A percentile compares a stretch with the other conserved stretches of the same genome.
Conservation (phyloP, 2,797 vertebrate species). For the Helicolenus hilgendorfi region DNA sequence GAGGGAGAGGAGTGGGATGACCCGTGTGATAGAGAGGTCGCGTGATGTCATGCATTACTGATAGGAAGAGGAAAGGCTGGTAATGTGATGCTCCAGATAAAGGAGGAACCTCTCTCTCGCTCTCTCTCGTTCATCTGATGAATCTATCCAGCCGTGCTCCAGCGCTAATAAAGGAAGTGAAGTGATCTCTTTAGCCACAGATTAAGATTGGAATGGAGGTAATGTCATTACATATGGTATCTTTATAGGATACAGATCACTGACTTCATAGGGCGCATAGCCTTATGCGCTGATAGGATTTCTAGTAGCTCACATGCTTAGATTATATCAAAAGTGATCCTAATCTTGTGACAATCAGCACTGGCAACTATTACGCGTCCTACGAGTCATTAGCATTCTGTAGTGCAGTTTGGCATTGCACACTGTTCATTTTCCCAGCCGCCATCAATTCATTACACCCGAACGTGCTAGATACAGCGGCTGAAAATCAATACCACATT, state of each 20-base stretch:
- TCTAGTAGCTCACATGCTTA: background rate
- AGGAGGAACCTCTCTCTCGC: conserved; percentile 21
- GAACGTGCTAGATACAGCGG: background rate
- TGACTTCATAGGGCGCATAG: conserved; percentile 44
- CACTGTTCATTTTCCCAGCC: background rate
- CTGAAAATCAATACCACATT: background rate
- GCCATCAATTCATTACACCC: background rate
- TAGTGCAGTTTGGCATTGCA: background rate
- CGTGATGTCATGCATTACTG: conserved; percentile 65
- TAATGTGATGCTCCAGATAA: conserved; percentile 67
- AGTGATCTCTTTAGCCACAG: conserved; percentile 45
- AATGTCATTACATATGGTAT: conserved; percentile 39
- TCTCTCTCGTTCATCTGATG: background rate
- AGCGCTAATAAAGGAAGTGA: conserved; percentile 57
- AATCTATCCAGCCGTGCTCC: conserved; percentile 26
- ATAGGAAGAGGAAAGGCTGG: conserved; percentile 56
- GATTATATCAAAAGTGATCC: conserved; percentile 14
- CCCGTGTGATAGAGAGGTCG: conserved; percentile 54
- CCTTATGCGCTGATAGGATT: conserved; percentile 6
- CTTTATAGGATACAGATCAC: conserved; percentile 39
- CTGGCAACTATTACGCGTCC: background rate
- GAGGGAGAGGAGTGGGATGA: conserved; percentile 35
- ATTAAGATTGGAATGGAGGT: conserved; percentile 51
- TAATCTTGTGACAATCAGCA: background rate
- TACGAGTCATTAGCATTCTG: background rate